Evolutionary conservation across 2,113 vertebrate species (phyloP).

Genomic region (Poeciliopsis turrubarensis): DNA sequence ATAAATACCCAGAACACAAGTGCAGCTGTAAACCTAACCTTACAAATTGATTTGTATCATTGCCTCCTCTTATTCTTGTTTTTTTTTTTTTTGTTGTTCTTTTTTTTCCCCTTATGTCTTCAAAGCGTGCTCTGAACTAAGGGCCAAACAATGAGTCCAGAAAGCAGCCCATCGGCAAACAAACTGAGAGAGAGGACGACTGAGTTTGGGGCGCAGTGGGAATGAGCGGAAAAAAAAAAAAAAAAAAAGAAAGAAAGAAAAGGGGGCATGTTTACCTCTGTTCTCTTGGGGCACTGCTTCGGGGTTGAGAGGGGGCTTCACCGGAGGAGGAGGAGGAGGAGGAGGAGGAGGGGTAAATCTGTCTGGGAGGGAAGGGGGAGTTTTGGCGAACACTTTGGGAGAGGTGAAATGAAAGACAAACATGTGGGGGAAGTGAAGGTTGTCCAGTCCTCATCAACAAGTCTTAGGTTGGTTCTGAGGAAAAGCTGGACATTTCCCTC

Average conservation of each 20-base stretch:
- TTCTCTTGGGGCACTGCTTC: constrained; percentile 62
- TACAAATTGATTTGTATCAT: constrained; percentile 41
- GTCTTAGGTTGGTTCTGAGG: constrained; percentile 28
- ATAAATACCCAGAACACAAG: constrained; percentile 14
- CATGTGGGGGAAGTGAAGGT: constrained; percentile 39
- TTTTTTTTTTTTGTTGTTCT: constrained; percentile 3
- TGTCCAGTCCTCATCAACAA: constrained; percentile 39
- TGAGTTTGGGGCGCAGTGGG: constrained; percentile 28
- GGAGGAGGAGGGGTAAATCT: constrained; percentile 5
- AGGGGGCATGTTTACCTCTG: constrained; percentile 70
- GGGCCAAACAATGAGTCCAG: constrained; percentile 44
- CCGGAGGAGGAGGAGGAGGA: neutral
- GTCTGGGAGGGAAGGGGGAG: constrained; percentile 26
- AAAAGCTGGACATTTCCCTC: constrained; percentile 1
- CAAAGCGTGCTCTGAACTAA: constrained; percentile 40
- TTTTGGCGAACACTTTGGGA: constrained; percentile 13
- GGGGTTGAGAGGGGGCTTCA: constrained; percentile 24
- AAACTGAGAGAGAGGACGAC: constrained; percentile 26
- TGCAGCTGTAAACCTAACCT: constrained; percentile 31
- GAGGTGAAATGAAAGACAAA: constrained; percentile 9
- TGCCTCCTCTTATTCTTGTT: constrained; percentile 18
- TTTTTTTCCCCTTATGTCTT: constrained; percentile 16
- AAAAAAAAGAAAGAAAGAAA: constrained; percentile 27
- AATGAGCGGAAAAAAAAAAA: constrained; percentile 8
- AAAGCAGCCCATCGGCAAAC: constrained; percentile 56